Evolutionary conservation across 2,888 invertebrate genomes (phyloP).

Genomic region (Rotaria macrura): DNA sequence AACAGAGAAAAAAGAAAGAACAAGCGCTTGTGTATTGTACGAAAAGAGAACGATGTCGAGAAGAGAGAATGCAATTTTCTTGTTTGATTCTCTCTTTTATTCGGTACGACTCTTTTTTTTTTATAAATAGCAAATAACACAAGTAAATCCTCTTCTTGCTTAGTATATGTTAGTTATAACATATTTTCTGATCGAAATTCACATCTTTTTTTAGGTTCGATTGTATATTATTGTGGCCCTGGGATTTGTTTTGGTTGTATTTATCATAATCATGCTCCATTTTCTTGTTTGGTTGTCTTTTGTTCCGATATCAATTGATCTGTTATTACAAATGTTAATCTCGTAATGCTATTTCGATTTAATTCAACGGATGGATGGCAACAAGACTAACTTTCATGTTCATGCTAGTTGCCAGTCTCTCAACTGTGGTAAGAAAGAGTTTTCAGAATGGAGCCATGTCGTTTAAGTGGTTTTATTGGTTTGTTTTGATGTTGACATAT

Average conservation of each 20-base stretch:
- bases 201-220: neutral
- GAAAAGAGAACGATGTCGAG: neutral
- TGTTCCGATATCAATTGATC: neutral
- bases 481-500: neutral
- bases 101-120: neutral
- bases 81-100: neutral
- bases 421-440: neutral
- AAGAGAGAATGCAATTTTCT: neutral
- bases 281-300: neutral
- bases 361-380: neutral
- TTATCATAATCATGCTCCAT: neutral
- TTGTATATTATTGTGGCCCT: neutral
- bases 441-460: too few relatives aligned
- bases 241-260: neutral
- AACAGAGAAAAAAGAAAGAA: neutral
- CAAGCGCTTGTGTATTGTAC: neutral
- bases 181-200: neutral
- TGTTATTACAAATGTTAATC: neutral
- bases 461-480: too few relatives aligned
- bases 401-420: neutral
- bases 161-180: neutral
- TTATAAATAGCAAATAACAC: constrained; percentile 3
- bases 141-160: neutral
- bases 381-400: neutral
- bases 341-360: neutral